Percentiles rank a stretch among this genome's conserved stretches.
phyloP scores from a whole-genome alignment of 1,140 invertebrate species.

The Leptoteleia sp. region DNA sequence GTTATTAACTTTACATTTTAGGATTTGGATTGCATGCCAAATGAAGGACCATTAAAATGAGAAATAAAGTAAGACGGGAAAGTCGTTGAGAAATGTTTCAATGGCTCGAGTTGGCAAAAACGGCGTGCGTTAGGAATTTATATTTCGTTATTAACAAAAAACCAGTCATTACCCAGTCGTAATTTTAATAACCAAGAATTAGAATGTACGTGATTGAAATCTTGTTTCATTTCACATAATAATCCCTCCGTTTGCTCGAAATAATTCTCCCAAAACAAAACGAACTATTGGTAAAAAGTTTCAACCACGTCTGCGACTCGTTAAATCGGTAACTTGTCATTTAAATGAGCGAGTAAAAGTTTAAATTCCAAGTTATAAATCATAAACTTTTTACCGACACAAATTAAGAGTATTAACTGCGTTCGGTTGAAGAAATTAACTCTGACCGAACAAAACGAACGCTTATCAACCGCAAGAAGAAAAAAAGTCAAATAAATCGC shows the following conservation, averaged over 20 bases:
- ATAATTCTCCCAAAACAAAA: too few relatives aligned
- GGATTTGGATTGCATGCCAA: constrained; percentile 18
- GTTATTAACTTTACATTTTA: constrained; percentile 19
- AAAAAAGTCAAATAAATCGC: constrained; percentile 30
- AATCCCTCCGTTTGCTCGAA: too few relatives aligned
- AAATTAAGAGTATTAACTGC: not conserved
- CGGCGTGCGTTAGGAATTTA: not conserved
- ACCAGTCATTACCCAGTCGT: constrained; percentile 5
- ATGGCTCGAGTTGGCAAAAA: not conserved
- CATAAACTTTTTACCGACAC: too few relatives aligned
- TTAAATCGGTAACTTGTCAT: too few relatives aligned
- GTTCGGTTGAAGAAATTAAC: not conserved
- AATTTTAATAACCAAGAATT: constrained; percentile 9
- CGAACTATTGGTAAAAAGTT: too few relatives aligned
- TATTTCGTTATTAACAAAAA: constrained; percentile 3
- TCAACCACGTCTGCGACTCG: too few relatives aligned
- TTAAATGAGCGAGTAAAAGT: too few relatives aligned
- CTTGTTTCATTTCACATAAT: not conserved
- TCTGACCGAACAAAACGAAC: not conserved
- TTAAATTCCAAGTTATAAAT: too few relatives aligned
- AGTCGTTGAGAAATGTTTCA: constrained; percentile 7
- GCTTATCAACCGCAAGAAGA: constrained; percentile 1
- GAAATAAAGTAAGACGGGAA: too few relatives aligned
- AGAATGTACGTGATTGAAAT: constrained; percentile 3
- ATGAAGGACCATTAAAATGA: constrained; percentile 10